These are phyloP conservation scores for Sarcoramphus papa DNA, from an alignment of 2,797 vertebrate species.

Conservation along the genomic window DNA sequence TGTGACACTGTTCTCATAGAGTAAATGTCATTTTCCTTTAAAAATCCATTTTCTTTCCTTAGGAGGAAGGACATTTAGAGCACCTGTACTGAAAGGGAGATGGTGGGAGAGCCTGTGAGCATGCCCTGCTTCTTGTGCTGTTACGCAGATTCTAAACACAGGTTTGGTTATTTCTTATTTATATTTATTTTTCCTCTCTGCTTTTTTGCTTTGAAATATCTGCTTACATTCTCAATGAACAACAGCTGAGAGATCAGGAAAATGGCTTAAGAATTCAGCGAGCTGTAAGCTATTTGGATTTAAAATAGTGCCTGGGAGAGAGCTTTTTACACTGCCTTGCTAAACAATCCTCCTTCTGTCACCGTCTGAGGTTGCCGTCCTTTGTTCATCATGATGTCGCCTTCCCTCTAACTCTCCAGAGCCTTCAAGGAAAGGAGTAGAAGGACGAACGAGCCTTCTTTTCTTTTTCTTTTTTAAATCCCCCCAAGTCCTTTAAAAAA, in stretches of 20 bases:
- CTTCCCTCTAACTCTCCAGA: conserved; percentile 22
- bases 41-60: background rate
- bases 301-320: conserved; percentile 34
- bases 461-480: background rate
- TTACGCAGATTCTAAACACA: background rate
- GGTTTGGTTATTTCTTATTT: background rate
- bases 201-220: conserved; percentile 2
- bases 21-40: background rate
- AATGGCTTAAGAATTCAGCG: background rate
- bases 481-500: background rate
- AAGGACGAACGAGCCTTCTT: background rate
- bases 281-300: conserved; percentile 49
- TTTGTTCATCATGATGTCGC: conserved; percentile 1
- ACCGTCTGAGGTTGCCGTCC: background rate
- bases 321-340: background rate
- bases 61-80: background rate
- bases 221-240: background rate
- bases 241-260: conserved; percentile 28
- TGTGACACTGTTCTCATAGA: background rate
- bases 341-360: conserved; percentile 31
- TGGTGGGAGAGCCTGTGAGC: background rate
- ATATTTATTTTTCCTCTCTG: background rate
- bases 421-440: background rate
- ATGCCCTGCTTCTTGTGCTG: background rate
- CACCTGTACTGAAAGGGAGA: background rate